Conservation (phyloP, 2,797 vertebrate species). For the Dallia pectoralis region DNA sequence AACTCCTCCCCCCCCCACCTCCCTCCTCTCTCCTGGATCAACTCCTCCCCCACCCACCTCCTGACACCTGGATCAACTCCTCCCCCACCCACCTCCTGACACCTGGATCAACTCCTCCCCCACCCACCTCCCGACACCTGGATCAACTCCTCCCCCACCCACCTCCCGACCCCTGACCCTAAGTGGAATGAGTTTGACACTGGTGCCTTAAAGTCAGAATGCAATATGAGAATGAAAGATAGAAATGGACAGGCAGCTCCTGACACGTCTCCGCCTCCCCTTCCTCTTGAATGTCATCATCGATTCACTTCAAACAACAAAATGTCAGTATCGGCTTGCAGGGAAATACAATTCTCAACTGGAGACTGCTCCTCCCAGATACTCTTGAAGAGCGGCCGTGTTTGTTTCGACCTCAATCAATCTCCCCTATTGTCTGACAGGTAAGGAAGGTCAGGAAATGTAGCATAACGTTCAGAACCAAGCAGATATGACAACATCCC, state of each 20-base stretch:
- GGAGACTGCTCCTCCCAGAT: background rate
- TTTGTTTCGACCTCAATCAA: background rate
- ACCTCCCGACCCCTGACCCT: no score
- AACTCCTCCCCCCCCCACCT: no score
- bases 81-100: no score
- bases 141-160: no score
- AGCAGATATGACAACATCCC: background rate
- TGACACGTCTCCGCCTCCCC: background rate
- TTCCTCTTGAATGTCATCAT: conserved; percentile 7
- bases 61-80: no score
- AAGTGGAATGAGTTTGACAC: no score
- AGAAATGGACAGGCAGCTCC: background rate
- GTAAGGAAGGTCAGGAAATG: background rate
- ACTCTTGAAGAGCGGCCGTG: background rate
- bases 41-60: no score
- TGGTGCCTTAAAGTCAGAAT: background rate
- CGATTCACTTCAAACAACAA: conserved; percentile 2
- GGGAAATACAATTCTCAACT: conserved; percentile 6
- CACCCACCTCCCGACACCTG: no score
- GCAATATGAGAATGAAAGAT: background rate
- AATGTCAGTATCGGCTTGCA: conserved; percentile 5
- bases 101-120: no score
- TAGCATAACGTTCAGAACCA: background rate
- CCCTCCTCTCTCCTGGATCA: no score
- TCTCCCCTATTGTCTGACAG: background rate